Conservation (phyloP, 2,113 vertebrate species). For the Gymnogyps californianus region DNA sequence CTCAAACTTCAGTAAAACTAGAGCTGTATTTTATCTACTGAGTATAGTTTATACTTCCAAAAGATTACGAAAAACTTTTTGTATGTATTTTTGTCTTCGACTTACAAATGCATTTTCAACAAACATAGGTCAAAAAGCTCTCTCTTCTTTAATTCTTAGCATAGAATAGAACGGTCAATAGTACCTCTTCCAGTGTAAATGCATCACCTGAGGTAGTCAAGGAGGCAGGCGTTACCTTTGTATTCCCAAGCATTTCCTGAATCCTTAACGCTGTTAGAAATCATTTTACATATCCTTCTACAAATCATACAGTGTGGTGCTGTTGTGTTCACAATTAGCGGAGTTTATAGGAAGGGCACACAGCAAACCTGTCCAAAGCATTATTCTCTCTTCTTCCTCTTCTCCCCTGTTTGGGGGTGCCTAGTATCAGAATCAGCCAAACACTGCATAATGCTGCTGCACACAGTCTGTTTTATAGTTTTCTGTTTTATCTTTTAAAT, state of each 20-base stretch:
- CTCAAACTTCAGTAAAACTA: not conserved
- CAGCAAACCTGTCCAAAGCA: not conserved
- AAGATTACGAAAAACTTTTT: not conserved
- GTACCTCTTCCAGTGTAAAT: not conserved
- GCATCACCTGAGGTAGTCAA: not conserved
- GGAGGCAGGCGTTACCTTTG: not conserved
- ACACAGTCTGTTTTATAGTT: not conserved
- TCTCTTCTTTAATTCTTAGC: not conserved
- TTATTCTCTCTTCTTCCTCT: not conserved
- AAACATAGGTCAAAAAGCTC: not conserved
- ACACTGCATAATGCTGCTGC: not conserved
- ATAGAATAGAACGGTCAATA: accelerated
- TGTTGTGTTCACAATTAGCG: not conserved
- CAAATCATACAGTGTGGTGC: not conserved
- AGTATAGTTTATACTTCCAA: not conserved
- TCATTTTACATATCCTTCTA: no score
- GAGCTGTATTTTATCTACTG: not conserved
- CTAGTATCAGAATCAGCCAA: not conserved
- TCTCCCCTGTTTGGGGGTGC: not conserved
- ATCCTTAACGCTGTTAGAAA: not conserved
- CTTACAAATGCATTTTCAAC: not conserved
- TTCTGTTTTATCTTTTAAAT: not conserved
- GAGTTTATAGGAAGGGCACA: not conserved
- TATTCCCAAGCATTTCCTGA: not conserved
- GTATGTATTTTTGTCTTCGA: not conserved